A percentile compares a stretch with the other conserved stretches of the same genome.
phyloP scores from a whole-genome alignment of 2,888 invertebrate species.

The Keiferia lycopersicella region DNA sequence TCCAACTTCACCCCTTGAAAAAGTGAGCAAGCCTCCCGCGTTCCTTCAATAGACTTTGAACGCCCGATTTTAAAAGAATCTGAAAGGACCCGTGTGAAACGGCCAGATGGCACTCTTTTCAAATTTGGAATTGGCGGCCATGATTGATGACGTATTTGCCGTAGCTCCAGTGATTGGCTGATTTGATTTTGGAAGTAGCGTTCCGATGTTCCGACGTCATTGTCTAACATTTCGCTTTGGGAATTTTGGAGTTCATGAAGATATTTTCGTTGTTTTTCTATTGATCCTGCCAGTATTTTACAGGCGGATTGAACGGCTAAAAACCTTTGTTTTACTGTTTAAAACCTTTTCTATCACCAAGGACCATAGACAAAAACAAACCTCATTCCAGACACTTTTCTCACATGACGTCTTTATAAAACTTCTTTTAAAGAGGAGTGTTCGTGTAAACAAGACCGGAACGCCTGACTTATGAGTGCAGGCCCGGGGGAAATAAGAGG shows the following conservation, averaged over 20 bases:
- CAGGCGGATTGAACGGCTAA: too few relatives aligned
- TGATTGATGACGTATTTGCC: slow-evolving; percentile 62
- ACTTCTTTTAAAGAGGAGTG: slow-evolving; percentile 11
- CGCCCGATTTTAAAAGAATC: slow-evolving; percentile 17
- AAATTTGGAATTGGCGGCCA: slow-evolving; percentile 44
- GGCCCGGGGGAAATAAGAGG: slow-evolving; percentile 62
- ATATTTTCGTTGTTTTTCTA: slow-evolving; percentile 2
- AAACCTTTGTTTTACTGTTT: not conserved
- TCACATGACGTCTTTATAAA: slow-evolving; percentile 17
- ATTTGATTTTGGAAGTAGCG: slow-evolving; percentile 58
- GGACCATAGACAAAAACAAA: slow-evolving; percentile 10
- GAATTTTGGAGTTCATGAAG: slow-evolving; percentile 40
- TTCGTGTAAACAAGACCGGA: slow-evolving; percentile 38
- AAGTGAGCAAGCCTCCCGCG: not conserved
- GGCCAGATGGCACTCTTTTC: slow-evolving; percentile 35
- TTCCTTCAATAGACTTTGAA: not conserved
- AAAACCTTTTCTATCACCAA: not conserved
- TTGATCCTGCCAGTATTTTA: not conserved
- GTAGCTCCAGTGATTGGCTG: slow-evolving; percentile 58
- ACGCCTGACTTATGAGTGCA: slow-evolving; percentile 47
- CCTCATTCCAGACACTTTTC: slow-evolving; percentile 20
- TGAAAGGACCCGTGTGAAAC: slow-evolving; percentile 33
- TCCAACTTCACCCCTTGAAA: slow-evolving; percentile 30
- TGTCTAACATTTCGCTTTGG: slow-evolving; percentile 50
- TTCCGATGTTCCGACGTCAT: slow-evolving; percentile 48